Base-by-base conservation (phyloP, 2,888 invertebrate species). In the Keiferia lycopersicella region DNA sequence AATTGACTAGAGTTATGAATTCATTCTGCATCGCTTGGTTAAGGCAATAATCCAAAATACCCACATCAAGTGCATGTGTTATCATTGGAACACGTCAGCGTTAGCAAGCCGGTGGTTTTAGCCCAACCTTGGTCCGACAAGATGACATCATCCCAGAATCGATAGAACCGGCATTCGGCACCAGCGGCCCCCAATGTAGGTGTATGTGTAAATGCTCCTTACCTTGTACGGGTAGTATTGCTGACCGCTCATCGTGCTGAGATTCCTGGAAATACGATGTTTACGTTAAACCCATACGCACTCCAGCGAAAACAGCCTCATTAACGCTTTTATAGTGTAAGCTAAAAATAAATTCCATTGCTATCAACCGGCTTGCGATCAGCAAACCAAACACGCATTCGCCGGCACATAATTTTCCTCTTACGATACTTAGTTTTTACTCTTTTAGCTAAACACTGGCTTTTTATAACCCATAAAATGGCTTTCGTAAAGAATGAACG, bases 161-260 rank as follows among this genome's bases (percentile, higher is more conserved):
- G 78, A 84, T 83, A 82, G 70, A 61, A 34, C 50, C 26, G 50
- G 48, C 64, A 59, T 61, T 34, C 30, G 34, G 48, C 53, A 59
- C 39, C 53, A 59, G 38, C n/a, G 45, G 45, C 45, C 45, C 16
- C 45, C 8, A 68, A 69, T 74, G 84, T 84, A 84, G 82, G 83
- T 80, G 79, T 77, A 72, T 34, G 34, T 34, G 34, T 34, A 10
- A 77, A 78, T 12, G 45, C 6, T 20, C 81, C 93, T 94, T 87
- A 96, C 96, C 94, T 96, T 96, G 94, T 96, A 96, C 80, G 96
- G 96, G 89, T 96, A 96, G 89, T 96, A 96, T 89, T 96, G 96
- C 79, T 95, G 95, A 83, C 95, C 95, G 87, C 94, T 94, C 95
- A 95, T 95, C 82, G 87, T 94, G 89, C 68, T 51, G 66, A 81